Evolutionary conservation across 2,113 vertebrate species (phyloP).

Genomic region (Oxygymnocypris stewartii): DNA sequence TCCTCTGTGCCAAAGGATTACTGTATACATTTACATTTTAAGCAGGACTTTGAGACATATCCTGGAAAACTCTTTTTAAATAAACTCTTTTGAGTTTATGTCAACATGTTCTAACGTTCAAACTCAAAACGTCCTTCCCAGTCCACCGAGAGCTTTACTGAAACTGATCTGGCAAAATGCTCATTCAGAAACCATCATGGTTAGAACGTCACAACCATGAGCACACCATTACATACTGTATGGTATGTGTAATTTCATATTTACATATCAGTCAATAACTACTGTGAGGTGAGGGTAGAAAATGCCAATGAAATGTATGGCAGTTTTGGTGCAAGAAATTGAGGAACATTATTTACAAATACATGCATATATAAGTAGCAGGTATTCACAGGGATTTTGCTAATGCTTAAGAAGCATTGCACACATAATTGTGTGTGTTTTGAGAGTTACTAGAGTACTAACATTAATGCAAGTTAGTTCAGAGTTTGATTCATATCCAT

Average conservation of each 20-base stretch:
- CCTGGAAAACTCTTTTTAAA: slow-evolving; percentile 23
- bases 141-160: not conserved
- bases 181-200: not conserved
- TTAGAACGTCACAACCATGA: not conserved
- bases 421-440: not conserved
- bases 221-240: not conserved
- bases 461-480: not conserved
- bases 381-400: too few species aligned
- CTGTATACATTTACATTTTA: slow-evolving; percentile 31
- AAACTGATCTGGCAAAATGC: not conserved
- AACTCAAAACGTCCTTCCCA: not conserved
- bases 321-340: not conserved
- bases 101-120: not conserved
- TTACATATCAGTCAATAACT: not conserved
- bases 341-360: not conserved
- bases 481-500: not conserved
- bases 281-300: not conserved
- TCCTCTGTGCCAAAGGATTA: slow-evolving; percentile 36
- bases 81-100: slow-evolving; percentile 6
- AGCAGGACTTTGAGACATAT: slow-evolving; percentile 26
- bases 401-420: too few species aligned
- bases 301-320: not conserved
- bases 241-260: not conserved
- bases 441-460: not conserved
- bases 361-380: not conserved